Percentiles rank a stretch among this genome's conserved stretches.
Evolutionary conservation across 2,888 invertebrate species (phyloP).

Genomic region (Calliphora vomitoria): DNA sequence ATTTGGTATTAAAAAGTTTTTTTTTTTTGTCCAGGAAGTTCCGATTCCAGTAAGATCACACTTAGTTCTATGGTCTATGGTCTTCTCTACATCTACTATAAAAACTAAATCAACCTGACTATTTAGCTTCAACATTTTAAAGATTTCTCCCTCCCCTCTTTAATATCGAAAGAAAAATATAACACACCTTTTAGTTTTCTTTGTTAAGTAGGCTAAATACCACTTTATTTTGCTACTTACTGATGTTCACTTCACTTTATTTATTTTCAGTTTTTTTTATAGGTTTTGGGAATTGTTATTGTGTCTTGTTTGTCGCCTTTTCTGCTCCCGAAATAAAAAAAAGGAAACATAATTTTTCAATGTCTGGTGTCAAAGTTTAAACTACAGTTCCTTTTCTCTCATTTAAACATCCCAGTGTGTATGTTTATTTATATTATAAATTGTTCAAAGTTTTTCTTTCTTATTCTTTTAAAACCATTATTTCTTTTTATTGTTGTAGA

Average conservation of each 20-base stretch:
- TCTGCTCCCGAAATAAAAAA: slow-evolving; percentile 15
- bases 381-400: slow-evolving; percentile 5
- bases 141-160: not conserved
- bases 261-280: not conserved
- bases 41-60: too few relatives aligned
- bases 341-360: slow-evolving; percentile 34
- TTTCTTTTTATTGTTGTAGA: not conserved
- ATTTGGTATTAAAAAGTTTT: too few relatives aligned
- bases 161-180: not conserved
- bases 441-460: slow-evolving; percentile 15
- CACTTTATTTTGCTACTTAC: slow-evolving; percentile 28
- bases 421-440: slow-evolving; percentile 28
- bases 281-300: slow-evolving; percentile 50
- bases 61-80: too few relatives aligned
- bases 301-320: slow-evolving; percentile 30
- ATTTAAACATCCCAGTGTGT: slow-evolving; percentile 16
- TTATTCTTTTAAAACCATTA: not conserved
- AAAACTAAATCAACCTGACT: too few relatives aligned
- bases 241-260: not conserved
- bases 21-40: too few relatives aligned
- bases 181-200: not conserved
- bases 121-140: not conserved
- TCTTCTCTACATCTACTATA: too few relatives aligned
- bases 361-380: slow-evolving; percentile 52
- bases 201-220: slow-evolving; percentile 37